phyloP scores from a whole-genome alignment of 2,113 vertebrate genomes.

The Cryptotis parvus region DNA sequence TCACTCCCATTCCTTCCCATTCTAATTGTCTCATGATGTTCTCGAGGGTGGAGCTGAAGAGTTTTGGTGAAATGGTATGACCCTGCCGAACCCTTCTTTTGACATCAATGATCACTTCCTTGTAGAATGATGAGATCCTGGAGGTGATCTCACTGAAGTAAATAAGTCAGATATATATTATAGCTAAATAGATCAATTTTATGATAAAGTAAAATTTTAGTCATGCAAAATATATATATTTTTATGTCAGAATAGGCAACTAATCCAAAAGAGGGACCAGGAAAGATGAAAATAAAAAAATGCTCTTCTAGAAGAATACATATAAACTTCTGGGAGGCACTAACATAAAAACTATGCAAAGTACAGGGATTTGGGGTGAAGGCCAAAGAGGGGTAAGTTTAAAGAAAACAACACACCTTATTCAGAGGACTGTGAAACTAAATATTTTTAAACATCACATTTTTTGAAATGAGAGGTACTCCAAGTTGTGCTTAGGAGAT shows the following conservation, averaged over 20 bases:
- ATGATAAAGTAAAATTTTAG: background rate
- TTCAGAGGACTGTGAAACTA: background rate
- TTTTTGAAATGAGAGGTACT: no score
- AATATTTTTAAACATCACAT: background rate
- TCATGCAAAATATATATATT: background rate
- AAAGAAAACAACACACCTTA: background rate
- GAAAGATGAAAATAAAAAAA: background rate
- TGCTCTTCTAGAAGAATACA: background rate
- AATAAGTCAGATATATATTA: background rate
- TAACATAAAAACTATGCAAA: background rate
- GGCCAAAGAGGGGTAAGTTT: background rate
- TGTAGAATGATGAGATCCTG: no score
- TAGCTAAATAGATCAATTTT: no score
- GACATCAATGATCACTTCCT: no score
- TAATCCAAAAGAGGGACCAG: background rate
- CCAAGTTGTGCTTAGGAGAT: no score
- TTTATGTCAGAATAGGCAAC: background rate
- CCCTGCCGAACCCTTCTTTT: no score
- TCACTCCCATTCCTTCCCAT: no score
- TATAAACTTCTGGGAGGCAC: background rate
- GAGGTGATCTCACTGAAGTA: no score
- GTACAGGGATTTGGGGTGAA: accelerated
- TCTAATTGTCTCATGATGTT: no score
- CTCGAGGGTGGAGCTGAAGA: no score
- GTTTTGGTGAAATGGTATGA: no score